These are phyloP conservation scores for Heliocidaris tuberculata DNA, from an alignment of 35 echinoderm and acorn worm genomes.

Conservation along the genomic window DNA sequence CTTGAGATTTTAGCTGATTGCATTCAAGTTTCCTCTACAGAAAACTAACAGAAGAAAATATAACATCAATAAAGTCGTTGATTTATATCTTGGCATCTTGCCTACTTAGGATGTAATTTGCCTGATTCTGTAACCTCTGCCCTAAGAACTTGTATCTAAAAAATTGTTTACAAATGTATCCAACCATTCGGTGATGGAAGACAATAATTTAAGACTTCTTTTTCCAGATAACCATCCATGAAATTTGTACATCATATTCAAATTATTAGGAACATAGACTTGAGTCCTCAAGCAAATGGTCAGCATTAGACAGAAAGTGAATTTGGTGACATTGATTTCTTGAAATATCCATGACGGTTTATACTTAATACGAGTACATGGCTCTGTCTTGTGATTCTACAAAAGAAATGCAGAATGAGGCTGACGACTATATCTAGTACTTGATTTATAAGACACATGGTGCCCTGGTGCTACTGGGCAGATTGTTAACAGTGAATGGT, in stretches of 20 bases:
- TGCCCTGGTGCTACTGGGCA: background rate
- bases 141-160: background rate
- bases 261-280: background rate
- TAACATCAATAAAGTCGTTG: background rate
- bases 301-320: too few relatives aligned
- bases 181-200: background rate
- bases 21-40: background rate
- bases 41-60: background rate
- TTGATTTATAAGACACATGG: background rate
- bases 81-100: background rate
- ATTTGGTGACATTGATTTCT: too few relatives aligned
- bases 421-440: too few relatives aligned
- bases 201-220: background rate
- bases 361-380: too few relatives aligned
- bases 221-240: background rate
- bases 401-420: background rate
- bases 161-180: background rate
- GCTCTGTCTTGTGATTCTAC: background rate
- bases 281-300: background rate
- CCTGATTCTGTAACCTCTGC: background rate
- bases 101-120: background rate
- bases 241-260: background rate
- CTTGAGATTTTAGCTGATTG: background rate
- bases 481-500: background rate
- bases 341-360: too few relatives aligned